Percentiles rank a stretch among this genome's conserved stretches.
phyloP scores from a whole-genome alignment of 1,140 invertebrate species.

The Drosophila baimaii region DNA sequence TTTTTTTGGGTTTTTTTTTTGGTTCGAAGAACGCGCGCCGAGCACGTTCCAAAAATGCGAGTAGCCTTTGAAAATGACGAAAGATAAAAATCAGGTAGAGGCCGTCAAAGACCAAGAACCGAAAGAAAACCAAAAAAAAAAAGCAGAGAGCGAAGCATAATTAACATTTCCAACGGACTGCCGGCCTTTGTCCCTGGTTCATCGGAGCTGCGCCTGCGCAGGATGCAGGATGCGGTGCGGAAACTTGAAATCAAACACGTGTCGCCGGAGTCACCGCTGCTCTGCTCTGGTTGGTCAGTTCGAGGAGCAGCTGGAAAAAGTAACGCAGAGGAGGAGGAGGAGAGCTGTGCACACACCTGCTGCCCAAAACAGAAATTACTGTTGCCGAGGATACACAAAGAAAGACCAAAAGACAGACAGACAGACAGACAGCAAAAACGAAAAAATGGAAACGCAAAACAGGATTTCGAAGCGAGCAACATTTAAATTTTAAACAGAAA shows the following conservation, averaged over 20 bases:
- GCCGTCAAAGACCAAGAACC: constrained; percentile 39
- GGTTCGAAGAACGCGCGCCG: constrained; percentile 61
- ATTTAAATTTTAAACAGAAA: constrained; percentile 71
- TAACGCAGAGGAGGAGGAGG: not conserved
- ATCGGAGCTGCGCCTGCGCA: constrained; percentile 58
- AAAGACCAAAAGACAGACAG: not conserved
- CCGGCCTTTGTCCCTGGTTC: constrained; percentile 41
- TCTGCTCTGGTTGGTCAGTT: constrained; percentile 72
- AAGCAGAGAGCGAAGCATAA: constrained; percentile 61
- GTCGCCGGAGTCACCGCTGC: constrained; percentile 51
- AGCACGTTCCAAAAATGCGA: constrained; percentile 77
- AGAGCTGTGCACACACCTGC: constrained; percentile 62
- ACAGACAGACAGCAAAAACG: not conserved
- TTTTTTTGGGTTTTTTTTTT: constrained; percentile 26
- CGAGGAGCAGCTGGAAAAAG: constrained; percentile 60
- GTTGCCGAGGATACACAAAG: constrained; percentile 50
- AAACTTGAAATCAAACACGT: constrained; percentile 83
- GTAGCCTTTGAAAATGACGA: constrained; percentile 64
- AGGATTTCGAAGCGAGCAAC: constrained; percentile 64
- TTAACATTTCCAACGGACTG: constrained; percentile 65
- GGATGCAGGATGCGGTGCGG: constrained; percentile 62
- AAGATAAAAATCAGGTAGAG: constrained; percentile 81
- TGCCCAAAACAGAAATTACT: constrained; percentile 73
- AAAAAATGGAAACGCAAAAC: constrained; percentile 49
- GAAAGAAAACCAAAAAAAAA: constrained; percentile 43